Conservation (phyloP, 2,113 vertebrate genomes). For the Xyrauchen texanus region DNA sequence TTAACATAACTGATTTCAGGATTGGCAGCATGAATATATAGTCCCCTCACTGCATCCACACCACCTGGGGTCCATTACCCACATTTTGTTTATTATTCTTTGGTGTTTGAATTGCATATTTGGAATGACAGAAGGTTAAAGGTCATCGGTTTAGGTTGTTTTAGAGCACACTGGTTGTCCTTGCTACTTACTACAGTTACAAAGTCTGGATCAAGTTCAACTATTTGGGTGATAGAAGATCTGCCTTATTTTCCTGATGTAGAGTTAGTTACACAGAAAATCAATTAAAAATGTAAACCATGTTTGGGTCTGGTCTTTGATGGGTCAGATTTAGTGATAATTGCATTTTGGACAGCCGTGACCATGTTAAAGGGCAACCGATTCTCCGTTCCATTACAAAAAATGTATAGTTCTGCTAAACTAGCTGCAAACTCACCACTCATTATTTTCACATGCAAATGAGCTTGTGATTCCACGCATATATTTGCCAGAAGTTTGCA, state of each 20-base stretch:
- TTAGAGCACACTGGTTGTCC: conserved; percentile 38
- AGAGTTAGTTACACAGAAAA: conserved; percentile 18
- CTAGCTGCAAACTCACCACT: too few species aligned
- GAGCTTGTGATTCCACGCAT: too few species aligned
- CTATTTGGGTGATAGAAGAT: conserved; percentile 30
- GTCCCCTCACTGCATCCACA: neutral
- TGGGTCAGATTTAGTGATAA: neutral
- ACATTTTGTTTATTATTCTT: conserved; percentile 50
- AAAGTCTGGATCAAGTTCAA: conserved; percentile 21
- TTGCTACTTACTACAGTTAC: conserved; percentile 24
- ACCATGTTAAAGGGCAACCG: neutral
- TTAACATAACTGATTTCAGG: conserved; percentile 21
- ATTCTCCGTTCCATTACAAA: too few species aligned
- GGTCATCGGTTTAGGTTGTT: conserved; percentile 36
- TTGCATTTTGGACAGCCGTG: neutral
- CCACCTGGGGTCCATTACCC: conserved; percentile 32
- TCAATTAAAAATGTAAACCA: conserved; percentile 45
- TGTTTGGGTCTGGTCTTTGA: neutral
- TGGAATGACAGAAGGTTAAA: conserved; percentile 45
- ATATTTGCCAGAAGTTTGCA: too few species aligned
- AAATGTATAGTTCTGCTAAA: too few species aligned
- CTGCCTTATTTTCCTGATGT: conserved; percentile 6
- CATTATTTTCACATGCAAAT: too few species aligned
- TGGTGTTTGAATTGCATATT: conserved; percentile 54
- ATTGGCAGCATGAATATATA: neutral